Percentiles rank a stretch among this genome's conserved stretches.
Conservation (phyloP, 2,888 invertebrate genomes). For the Eupithecia abbreviata region DNA sequence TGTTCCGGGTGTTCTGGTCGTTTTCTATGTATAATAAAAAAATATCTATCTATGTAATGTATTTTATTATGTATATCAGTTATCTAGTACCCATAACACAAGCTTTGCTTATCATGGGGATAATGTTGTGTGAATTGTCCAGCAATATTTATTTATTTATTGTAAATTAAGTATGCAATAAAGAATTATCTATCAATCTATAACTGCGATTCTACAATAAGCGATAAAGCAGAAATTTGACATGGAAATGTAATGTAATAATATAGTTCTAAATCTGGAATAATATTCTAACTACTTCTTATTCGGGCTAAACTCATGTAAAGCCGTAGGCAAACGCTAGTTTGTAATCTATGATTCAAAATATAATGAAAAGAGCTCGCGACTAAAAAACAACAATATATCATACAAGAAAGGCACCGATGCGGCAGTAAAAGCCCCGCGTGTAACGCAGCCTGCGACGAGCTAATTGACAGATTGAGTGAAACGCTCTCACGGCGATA, state of each 20-base stretch:
- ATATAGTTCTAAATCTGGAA: not conserved
- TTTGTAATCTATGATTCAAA: not conserved
- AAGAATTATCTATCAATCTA: no score
- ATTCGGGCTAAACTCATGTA: not conserved
- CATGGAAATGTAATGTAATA: no score
- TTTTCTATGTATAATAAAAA: no score
- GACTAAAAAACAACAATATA: constrained; percentile 1
- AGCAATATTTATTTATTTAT: no score
- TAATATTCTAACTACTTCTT: not conserved
- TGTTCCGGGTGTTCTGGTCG: no score
- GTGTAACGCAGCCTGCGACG: constrained; percentile 22
- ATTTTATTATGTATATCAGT: no score
- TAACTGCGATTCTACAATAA: not conserved
- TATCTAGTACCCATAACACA: no score
- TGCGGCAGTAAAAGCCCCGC: constrained; percentile 18
- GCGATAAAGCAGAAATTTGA: not conserved
- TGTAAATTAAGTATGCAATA: no score
- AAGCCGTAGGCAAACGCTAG: not conserved
- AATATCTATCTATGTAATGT: no score
- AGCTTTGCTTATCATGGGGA: no score
- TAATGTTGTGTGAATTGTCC: no score
- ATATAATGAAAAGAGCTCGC: not conserved
- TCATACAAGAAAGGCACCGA: not conserved
- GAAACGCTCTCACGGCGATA: constrained; percentile 61
- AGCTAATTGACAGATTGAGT: constrained; percentile 71